phyloP scores from a whole-genome alignment of 2,113 vertebrate genomes.

The Cochlearius cochlearius region DNA sequence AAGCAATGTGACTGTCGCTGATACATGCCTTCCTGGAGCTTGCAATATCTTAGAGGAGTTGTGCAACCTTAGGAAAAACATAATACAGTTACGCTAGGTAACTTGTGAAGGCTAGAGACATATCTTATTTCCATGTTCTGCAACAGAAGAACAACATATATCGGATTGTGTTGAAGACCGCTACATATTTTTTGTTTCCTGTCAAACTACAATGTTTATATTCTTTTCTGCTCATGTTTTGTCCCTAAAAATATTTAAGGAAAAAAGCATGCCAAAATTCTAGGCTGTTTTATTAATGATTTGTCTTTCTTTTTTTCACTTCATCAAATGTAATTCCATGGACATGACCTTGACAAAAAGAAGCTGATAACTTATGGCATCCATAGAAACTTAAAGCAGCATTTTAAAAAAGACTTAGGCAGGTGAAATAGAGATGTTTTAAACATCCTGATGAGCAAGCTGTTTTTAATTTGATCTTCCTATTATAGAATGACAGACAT shows the following conservation, averaged over 20 bases:
- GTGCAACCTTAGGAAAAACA: not conserved
- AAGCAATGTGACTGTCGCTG: not conserved
- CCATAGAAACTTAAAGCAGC: not conserved
- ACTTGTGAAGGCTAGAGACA: not conserved
- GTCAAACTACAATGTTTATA: not conserved
- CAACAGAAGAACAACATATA: not conserved
- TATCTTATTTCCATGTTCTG: not conserved
- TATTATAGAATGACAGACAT: slow-evolving; percentile 26
- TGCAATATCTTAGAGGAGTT: not conserved
- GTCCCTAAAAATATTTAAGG: not conserved
- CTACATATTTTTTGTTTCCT: not conserved
- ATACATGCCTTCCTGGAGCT: not conserved
- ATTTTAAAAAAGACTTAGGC: not conserved
- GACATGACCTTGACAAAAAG: not conserved
- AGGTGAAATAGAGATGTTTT: not conserved
- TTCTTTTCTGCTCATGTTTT: not conserved
- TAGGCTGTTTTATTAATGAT: not conserved
- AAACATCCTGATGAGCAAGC: slow-evolving; percentile 13
- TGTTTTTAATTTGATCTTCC: slow-evolving; percentile 22
- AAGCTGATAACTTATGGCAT: not conserved
- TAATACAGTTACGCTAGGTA: not conserved
- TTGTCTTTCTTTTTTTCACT: not conserved
- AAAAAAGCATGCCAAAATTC: not conserved
- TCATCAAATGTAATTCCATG: not conserved
- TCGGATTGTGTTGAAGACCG: not conserved